Percentiles rank a stretch among this genome's conserved stretches.
These are phyloP conservation scores for Netelia virgata DNA, from an alignment of 2,888 invertebrate species.

Conservation along the genomic window DNA sequence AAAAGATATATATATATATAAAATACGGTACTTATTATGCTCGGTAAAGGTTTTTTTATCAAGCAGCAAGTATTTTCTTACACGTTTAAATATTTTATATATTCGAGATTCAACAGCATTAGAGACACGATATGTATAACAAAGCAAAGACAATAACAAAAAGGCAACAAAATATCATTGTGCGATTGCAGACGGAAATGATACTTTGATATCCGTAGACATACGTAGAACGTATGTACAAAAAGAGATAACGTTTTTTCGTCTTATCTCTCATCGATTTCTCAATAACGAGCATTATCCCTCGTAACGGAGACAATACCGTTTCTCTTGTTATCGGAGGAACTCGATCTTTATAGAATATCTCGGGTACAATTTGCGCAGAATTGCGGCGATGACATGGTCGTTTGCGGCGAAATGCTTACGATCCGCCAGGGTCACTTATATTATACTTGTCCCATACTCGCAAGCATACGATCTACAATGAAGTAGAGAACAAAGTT, in stretches of 20 bases:
- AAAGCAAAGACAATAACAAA: too few relatives aligned
- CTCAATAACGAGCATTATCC: constrained; percentile 56
- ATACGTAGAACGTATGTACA: neutral
- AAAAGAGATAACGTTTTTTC: constrained; percentile 25
- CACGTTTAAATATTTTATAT: too few relatives aligned
- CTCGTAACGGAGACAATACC: constrained; percentile 38
- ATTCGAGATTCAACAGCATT: too few relatives aligned
- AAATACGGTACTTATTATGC: too few relatives aligned
- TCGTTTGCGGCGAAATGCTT: constrained; percentile 19
- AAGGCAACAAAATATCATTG: too few relatives aligned
- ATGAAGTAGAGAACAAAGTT: constrained; percentile 23
- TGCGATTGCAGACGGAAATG: neutral
- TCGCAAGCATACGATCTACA: constrained; percentile 24
- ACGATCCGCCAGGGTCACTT: constrained; percentile 43
- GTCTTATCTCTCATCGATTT: constrained; percentile 33
- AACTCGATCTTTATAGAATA: constrained; percentile 52
- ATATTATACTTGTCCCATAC: constrained; percentile 22
- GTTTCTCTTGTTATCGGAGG: constrained; percentile 30
- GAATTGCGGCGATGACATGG: constrained; percentile 18
- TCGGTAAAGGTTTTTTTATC: too few relatives aligned
- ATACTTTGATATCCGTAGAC: neutral
- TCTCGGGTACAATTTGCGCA: constrained; percentile 31
- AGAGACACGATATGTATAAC: too few relatives aligned
- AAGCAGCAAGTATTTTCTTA: too few relatives aligned
- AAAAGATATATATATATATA: too few relatives aligned